Conservation (phyloP, 2,113 vertebrate species). For the Tetrao urogallus region DNA sequence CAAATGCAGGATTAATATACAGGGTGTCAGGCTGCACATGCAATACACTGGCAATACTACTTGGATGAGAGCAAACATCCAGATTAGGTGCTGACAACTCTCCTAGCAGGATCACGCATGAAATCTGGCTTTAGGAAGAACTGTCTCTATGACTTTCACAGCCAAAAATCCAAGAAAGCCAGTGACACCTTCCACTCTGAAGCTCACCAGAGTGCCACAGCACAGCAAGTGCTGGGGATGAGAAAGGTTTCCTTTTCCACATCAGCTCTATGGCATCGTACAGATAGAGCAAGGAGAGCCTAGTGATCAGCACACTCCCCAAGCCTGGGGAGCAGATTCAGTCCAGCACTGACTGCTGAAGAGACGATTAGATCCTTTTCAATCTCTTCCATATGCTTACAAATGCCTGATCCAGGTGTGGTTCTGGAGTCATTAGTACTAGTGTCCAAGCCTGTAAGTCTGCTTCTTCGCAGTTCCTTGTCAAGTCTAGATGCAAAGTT, state of each 20-base stretch:
- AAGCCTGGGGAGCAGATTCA: not conserved
- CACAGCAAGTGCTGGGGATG: not conserved
- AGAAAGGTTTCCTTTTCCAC: not conserved
- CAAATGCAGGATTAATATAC: conserved; percentile 25
- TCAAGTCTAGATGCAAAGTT: not conserved
- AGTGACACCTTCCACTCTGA: conserved; percentile 26
- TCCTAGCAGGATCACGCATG: not conserved
- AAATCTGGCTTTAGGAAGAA: not conserved
- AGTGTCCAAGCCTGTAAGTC: not conserved
- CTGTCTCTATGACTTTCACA: conserved; percentile 16
- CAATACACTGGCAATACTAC: conserved; percentile 15
- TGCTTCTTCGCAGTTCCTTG: not conserved
- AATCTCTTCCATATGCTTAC: conserved; percentile 26
- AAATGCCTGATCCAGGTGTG: conserved; percentile 9
- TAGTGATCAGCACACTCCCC: not conserved
- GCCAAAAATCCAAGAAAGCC: not conserved
- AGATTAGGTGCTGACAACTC: conserved; percentile 54
- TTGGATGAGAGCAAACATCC: not conserved
- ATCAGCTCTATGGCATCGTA: not conserved
- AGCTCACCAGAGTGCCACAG: not conserved
- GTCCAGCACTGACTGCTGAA: not conserved
- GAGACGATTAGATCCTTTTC: conserved; percentile 17
- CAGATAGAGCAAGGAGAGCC: not conserved
- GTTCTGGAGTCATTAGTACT: not conserved
- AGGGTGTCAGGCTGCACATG: conserved; percentile 20